A percentile compares a stretch with the other conserved stretches of the same genome.
These are phyloP conservation scores for Pristionchus maxplancki DNA, from an alignment of 2,888 invertebrate species.

Conservation along the genomic window DNA sequence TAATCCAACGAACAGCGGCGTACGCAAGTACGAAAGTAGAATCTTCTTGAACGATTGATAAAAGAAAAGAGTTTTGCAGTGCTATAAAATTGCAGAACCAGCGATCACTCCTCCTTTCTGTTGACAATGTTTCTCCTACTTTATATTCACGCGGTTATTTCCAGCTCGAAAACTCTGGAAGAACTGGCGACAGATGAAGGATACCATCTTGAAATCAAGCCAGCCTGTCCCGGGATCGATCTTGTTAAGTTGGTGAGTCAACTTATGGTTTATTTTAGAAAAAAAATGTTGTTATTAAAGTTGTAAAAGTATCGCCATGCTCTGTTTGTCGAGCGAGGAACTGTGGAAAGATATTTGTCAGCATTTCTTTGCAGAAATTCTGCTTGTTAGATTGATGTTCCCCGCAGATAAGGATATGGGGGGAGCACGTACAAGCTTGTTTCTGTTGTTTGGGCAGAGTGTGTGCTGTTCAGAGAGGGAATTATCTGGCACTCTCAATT, in stretches of 20 bases:
- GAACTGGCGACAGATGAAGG: conserved; percentile 36
- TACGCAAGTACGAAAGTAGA: no score
- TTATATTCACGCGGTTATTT: no score
- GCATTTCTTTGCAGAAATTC: not conserved
- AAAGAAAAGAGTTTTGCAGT: not conserved
- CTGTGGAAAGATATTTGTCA: not conserved
- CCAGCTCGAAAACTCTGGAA: conserved; percentile 10
- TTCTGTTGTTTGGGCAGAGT: not conserved
- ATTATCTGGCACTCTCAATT: not conserved
- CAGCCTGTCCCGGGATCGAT: conserved; percentile 54
- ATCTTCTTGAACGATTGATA: no score
- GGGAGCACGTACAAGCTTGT: not conserved
- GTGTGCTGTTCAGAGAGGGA: not conserved
- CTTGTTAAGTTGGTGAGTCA: conserved; percentile 55
- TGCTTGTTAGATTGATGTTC: not conserved
- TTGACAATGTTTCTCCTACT: no score
- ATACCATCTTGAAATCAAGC: conserved; percentile 38
- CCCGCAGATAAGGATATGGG: not conserved
- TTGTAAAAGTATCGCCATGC: no score
- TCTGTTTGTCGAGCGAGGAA: not conserved
- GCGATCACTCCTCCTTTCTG: not conserved
- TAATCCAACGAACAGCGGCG: no score
- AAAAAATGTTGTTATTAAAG: no score
- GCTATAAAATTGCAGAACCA: not conserved
- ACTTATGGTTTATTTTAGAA: not conserved